A percentile compares a stretch with the other conserved stretches of the same genome.
Evolutionary conservation across 2,888 invertebrate genomes (phyloP).

Genomic region (Amblyteles armatorius): DNA sequence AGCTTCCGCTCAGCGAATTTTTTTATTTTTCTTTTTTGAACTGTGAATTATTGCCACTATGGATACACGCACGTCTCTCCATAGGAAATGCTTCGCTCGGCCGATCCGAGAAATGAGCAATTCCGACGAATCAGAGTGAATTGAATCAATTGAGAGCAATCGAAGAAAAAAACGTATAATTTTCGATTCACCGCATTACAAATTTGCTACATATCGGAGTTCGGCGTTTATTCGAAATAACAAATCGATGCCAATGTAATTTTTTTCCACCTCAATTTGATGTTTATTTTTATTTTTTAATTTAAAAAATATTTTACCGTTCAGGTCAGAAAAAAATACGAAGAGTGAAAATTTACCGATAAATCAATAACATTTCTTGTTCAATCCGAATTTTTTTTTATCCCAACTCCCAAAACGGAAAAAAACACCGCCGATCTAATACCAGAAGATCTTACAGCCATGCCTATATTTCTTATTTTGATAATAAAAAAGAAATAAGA

Average conservation of each 20-base stretch:
- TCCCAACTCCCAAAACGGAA: not conserved
- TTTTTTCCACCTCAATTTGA: not conserved
- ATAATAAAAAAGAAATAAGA: too few relatives aligned
- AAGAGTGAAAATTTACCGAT: not conserved
- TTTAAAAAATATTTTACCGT: not conserved
- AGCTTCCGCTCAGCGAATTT: not conserved
- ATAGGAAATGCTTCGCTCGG: slow-evolving; percentile 10
- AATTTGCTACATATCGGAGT: not conserved
- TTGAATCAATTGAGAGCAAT: slow-evolving; percentile 63
- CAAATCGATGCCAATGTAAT: not conserved
- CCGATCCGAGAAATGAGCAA: slow-evolving; percentile 36
- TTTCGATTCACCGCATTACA: slow-evolving; percentile 12
- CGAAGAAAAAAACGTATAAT: slow-evolving; percentile 40
- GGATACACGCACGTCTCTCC: not conserved
- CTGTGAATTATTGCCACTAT: not conserved
- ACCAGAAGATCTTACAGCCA: not conserved
- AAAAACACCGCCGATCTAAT: not conserved
- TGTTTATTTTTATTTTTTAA: too few relatives aligned
- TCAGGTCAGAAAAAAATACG: not conserved
- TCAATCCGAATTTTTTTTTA: not conserved
- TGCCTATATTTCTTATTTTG: not conserved
- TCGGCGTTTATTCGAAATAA: not conserved
- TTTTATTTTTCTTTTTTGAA: slow-evolving; percentile 4
- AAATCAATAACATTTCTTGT: not conserved
- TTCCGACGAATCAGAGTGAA: slow-evolving; percentile 52